These are phyloP conservation scores for Homarus americanus DNA, from an alignment of 1,140 invertebrate genomes.

Conservation along the genomic window DNA sequence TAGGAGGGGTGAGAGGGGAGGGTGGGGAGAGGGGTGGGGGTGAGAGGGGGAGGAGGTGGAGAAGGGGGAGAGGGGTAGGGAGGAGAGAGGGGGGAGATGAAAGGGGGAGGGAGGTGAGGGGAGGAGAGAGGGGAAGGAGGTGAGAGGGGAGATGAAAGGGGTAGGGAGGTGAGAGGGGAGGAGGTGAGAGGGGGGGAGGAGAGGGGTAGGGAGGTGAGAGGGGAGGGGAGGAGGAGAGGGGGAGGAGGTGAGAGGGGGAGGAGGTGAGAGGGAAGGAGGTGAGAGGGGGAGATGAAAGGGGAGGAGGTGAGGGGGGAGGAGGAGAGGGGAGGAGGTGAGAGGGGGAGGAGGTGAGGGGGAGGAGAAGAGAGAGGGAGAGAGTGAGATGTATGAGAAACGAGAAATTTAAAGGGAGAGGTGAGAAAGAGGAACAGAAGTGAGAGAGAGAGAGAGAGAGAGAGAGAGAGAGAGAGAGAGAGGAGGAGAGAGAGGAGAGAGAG, in stretches of 20 bases:
- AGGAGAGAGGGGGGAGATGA: too few species aligned
- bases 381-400: neutral
- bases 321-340: neutral
- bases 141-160: too few species aligned
- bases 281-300: neutral
- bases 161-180: neutral
- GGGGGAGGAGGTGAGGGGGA: neutral
- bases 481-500: too few species aligned
- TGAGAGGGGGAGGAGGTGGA: too few species aligned
- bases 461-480: neutral
- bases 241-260: neutral
- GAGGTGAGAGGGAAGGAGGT: neutral
- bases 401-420: too few species aligned
- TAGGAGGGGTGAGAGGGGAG: too few species aligned
- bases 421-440: conserved; percentile 12
- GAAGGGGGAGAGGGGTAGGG: too few species aligned
- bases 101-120: too few species aligned
- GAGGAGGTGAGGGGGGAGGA: neutral
- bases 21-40: too few species aligned
- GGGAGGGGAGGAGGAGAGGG: neutral
- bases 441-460: neutral
- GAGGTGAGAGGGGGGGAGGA: neutral
- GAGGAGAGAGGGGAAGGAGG: too few species aligned
- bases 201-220: neutral
- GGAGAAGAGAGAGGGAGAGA: neutral